phyloP scores from a whole-genome alignment of 2,113 vertebrate species.

The Microtus oregoni region DNA sequence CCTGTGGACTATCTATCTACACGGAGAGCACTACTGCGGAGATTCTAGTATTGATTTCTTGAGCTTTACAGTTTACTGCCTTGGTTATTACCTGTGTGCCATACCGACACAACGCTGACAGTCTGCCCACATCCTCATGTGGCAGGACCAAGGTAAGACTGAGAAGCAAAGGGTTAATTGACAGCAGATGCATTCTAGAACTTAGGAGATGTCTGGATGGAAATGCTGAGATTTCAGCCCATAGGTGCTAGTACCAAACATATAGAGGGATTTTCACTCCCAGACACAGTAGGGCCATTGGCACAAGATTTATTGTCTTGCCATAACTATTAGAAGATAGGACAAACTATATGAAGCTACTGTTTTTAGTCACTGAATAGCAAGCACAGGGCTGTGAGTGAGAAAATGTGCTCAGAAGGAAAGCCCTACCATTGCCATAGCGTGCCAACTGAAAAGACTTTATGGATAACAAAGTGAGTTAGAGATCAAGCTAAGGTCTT shows the following conservation, averaged over 20 bases:
- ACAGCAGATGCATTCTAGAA: not conserved
- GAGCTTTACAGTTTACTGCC: not conserved
- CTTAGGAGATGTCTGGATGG: not conserved
- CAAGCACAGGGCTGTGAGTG: not conserved
- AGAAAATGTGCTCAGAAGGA: not conserved
- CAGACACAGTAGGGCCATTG: not conserved
- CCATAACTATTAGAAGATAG: not conserved
- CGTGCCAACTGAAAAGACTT: not conserved
- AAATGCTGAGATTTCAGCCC: not conserved
- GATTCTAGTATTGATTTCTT: not conserved
- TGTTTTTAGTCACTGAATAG: not conserved
- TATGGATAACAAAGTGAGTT: not conserved
- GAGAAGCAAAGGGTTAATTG: not conserved
- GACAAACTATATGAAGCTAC: not conserved
- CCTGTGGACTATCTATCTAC: not conserved
- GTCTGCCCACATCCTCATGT: not conserved
- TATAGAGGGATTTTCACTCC: not conserved
- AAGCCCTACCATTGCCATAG: not conserved
- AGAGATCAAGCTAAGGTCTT: not conserved
- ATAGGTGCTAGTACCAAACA: not conserved
- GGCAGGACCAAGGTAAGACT: not conserved
- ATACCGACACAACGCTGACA: not conserved
- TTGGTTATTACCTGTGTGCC: not conserved
- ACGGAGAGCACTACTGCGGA: not conserved
- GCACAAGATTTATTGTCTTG: not conserved